phyloP scores from a whole-genome alignment of 2,797 vertebrate species.

The Columba guinea region DNA sequence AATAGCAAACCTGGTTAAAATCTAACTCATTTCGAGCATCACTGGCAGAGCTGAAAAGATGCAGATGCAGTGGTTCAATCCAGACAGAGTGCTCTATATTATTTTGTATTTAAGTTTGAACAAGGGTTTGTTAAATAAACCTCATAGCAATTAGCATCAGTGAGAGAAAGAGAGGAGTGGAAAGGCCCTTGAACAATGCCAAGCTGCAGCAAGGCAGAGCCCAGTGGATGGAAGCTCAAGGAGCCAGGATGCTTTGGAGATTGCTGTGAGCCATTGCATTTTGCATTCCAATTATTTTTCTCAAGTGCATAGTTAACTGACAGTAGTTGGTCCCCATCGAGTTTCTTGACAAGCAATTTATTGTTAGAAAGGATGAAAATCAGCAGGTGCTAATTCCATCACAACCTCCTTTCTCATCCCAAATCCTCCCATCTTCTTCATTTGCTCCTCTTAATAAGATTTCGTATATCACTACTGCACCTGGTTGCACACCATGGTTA shows the following conservation, averaged over 20 bases:
- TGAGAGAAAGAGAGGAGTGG: neutral
- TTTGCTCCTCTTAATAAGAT: conserved; percentile 39
- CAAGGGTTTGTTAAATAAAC: neutral
- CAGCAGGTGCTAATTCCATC: conserved; percentile 55
- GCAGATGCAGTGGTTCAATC: neutral
- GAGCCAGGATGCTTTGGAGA: neutral
- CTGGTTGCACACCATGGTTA: neutral
- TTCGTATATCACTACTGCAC: neutral
- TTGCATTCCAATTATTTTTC: conserved; percentile 32
- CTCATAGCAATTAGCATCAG: neutral
- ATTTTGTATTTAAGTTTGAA: neutral
- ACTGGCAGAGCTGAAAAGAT: neutral
- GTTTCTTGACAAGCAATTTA: conserved; percentile 44
- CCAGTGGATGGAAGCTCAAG: neutral
- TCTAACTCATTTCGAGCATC: neutral
- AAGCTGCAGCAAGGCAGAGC: neutral
- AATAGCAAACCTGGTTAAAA: neutral
- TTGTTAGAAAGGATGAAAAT: conserved; percentile 1
- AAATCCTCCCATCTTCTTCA: conserved; percentile 17
- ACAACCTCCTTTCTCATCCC: neutral
- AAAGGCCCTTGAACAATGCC: neutral
- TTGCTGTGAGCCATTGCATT: neutral
- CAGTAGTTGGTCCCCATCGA: neutral
- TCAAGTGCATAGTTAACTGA: neutral
- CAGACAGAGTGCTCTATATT: neutral